Base-by-base conservation (phyloP, 1,140 invertebrate genomes). In the Magallana angulata region DNA sequence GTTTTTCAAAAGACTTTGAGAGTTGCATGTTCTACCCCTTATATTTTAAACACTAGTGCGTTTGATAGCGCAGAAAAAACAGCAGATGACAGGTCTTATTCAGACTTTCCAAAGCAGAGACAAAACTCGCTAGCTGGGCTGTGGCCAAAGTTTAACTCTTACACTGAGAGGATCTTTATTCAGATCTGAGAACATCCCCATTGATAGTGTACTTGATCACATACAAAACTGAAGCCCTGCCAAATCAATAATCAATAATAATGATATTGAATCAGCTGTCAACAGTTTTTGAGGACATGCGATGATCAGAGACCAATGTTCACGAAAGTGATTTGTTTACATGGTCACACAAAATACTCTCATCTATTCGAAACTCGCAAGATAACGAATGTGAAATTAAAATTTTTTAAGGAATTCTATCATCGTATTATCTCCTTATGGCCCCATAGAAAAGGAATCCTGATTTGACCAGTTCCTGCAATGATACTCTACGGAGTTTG, bases 261-360 rank as follows among this genome's bases (percentile, higher is more conserved):
- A 76, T 76, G 68, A 76, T 76, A 76, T 76, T 76, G 24, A 76
- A 76, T 76, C 68, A 76, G 68, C 68, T 76, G 68, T 76, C 8
- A 12, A 2, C 18, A 9, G 68, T 36, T 76, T 30, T 30, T 76
- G 68, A 76, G 24, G 68, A 76, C 24, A 71, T 71, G 14, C 7
- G 18, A 36, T 36, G 68, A 76, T 76, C 64, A 30, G 68, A 11
- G 68, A 36, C 8, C 14, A 11, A 76, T 76, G 36, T 76, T 76
- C 36, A 76, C 36, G 24, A 76, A 36, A 12, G 68, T 76, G 68
- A 11, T 76, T 4, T 76, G 68, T 76, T 30, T 12, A 36, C 68
- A 30, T 1, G 36, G 68, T 24, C 68, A 36, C 68, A 76, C 18
- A 76, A 36, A 11, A 11, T 18, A 12, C 24, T 24, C 24, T 36